Percentiles rank a stretch among this genome's conserved stretches.
Evolutionary conservation across 1,140 invertebrate species (phyloP).

Genomic region (Polypedilum pembai): DNA sequence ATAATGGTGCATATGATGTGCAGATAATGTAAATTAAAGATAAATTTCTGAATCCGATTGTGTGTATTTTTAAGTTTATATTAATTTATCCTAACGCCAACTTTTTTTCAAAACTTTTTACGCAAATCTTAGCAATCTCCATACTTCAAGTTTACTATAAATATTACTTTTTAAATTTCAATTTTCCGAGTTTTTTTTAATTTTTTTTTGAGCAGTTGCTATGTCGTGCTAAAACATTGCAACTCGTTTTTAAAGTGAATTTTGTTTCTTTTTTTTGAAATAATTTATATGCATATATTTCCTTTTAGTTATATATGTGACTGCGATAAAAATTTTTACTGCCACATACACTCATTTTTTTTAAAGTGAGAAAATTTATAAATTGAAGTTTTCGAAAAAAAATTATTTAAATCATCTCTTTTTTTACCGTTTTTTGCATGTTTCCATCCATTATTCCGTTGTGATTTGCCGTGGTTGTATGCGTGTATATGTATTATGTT

Average conservation of each 20-base stretch:
- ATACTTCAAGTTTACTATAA: slow-evolving; percentile 23
- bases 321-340: neutral
- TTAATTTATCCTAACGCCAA: neutral
- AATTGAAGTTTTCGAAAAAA: slow-evolving; percentile 12
- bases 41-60: too few relatives aligned
- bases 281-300: too few relatives aligned
- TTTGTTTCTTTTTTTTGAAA: neutral
- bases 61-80: neutral
- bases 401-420: neutral
- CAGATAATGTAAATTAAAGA: too few relatives aligned
- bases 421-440: slow-evolving; percentile 2
- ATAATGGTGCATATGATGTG: too few relatives aligned
- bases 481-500: neutral
- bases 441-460: slow-evolving; percentile 27
- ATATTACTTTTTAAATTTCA: slow-evolving; percentile 20
- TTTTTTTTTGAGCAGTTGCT: neutral
- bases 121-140: slow-evolving; percentile 9
- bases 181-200: neutral
- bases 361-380: neutral
- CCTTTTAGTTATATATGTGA: neutral
- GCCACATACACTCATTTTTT: neutral
- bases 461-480: slow-evolving; percentile 11
- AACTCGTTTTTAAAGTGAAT: too few relatives aligned
- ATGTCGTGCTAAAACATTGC: neutral
- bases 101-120: slow-evolving; percentile 19